These are phyloP conservation scores for Eupithecia subfuscata DNA, from an alignment of 2,888 invertebrate genomes.

Conservation along the genomic window DNA sequence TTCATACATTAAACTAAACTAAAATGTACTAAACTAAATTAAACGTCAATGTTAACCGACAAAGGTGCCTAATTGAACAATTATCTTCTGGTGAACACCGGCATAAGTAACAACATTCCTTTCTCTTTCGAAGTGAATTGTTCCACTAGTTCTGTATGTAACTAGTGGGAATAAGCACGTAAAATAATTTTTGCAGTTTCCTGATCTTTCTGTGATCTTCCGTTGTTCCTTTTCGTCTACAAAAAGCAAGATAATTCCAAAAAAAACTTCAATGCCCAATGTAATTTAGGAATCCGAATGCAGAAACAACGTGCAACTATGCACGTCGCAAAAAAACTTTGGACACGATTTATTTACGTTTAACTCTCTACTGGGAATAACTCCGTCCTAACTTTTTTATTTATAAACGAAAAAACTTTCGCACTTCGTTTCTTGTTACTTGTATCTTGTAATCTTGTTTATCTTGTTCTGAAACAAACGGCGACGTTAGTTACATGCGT, in stretches of 20 bases:
- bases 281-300: constrained; percentile 23
- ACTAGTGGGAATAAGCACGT: no score
- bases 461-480: constrained; percentile 41
- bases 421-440: constrained; percentile 34
- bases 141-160: no score
- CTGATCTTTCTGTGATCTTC: neutral
- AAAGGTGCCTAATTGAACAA: no score
- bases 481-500: constrained; percentile 41
- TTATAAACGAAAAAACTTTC: constrained; percentile 37
- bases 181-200: neutral
- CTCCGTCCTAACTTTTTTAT: constrained; percentile 32
- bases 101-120: neutral
- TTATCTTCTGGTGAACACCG: no score
- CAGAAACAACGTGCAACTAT: constrained; percentile 39
- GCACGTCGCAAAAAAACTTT: constrained; percentile 33
- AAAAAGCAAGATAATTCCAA: neutral
- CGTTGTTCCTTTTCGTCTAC: neutral
- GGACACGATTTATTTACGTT: constrained; percentile 42
- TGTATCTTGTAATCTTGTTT: constrained; percentile 35
- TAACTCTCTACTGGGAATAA: constrained; percentile 44
- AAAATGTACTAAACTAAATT: no score
- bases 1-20: no score
- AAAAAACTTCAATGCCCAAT: constrained; percentile 16
- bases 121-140: neutral
- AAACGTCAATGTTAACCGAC: no score